These are phyloP conservation scores for Callionymus lyra DNA, from an alignment of 2,113 vertebrate species.

Conservation along the genomic window DNA sequence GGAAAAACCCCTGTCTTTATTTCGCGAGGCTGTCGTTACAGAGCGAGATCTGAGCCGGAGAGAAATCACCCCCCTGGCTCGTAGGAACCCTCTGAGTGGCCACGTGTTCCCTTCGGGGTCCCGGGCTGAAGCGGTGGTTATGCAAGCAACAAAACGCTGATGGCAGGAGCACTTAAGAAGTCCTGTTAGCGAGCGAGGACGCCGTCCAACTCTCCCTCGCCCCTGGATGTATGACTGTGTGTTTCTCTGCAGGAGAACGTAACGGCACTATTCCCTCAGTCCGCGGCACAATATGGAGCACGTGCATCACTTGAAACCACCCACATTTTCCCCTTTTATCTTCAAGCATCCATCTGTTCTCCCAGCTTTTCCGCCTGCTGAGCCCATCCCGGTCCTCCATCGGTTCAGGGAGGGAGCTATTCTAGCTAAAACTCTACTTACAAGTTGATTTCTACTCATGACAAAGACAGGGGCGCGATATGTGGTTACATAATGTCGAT, in stretches of 20 bases:
- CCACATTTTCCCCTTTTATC: too few species aligned
- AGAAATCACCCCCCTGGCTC: constrained; percentile 18
- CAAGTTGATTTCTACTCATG: too few species aligned
- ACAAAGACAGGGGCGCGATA: too few species aligned
- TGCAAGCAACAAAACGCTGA: constrained; percentile 35
- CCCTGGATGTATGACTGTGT: constrained; percentile 16
- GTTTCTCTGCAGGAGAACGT: constrained; percentile 20
- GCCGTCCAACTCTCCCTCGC: constrained; percentile 10
- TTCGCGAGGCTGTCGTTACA: constrained; percentile 7
- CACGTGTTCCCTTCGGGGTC: constrained; percentile 31
- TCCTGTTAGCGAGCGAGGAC: constrained; percentile 18
- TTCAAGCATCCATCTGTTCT: constrained; percentile 5
- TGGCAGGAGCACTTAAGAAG: constrained; percentile 45
- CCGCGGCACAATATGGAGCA: constrained; percentile 13
- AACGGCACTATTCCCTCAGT: constrained; percentile 25
- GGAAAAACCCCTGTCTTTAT: constrained; percentile 6
- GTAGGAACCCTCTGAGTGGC: constrained; percentile 29
- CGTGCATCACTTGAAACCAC: constrained; percentile 4
- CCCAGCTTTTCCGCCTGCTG: background rate
- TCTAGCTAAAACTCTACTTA: too few species aligned
- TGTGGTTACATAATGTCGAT: too few species aligned
- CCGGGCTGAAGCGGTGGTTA: constrained; percentile 25
- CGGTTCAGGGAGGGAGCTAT: too few species aligned
- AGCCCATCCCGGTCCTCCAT: too few species aligned
- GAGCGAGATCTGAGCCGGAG: background rate